Base-by-base conservation (phyloP, 2,113 vertebrate genomes). In the Rhynchopsitta pachyrhyncha region DNA sequence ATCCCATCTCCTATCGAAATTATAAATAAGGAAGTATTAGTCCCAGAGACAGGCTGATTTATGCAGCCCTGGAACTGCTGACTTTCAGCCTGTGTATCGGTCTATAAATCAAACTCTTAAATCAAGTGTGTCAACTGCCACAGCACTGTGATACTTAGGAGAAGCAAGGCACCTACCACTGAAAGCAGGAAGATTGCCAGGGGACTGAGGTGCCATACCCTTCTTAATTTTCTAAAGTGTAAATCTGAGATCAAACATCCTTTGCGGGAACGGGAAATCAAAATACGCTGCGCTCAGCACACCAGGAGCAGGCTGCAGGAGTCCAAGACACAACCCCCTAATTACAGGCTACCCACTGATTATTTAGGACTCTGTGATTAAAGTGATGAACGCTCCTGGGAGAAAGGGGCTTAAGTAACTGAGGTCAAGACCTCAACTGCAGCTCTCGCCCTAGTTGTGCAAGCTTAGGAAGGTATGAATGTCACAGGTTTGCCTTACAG, bases 271-370 rank as follows among this genome's bases (percentile, higher is more conserved):
- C 0, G 78, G 92, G 93, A 96, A 95, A 96, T 94, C 85, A 89
- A 97, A 97, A 96, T 91, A 87, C 87, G 53, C 96, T 92, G 57
- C 1, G 55, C 95, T 97, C 82, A 93, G 95, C 93, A 97, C 82
- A 95, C 71, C 49, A 15, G 88, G 92, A 97, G 92, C 75, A 88
- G 73, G 77, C 88, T 97, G 93, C 85, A 94, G 96, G 94, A 97
- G 96, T 79, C 88, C 95, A 91, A 95, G 96, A 92, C 85, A 87
- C 92, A 97, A 90, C 87, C 90, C 92, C 91, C 95, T 97, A 97
- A 97, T 98, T 98, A 98, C 71, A 98, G 96, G 93, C 94, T 97
- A 94, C 93, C 95, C 95, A 87, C 86, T 84, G 92, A 97, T 96
- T 97, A 96, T 95, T 97, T 96, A 97, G 97, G 95, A 95, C 94